Evolutionary conservation across 1,140 invertebrate species (phyloP).

Genomic region (Oedothorax gibbosus): DNA sequence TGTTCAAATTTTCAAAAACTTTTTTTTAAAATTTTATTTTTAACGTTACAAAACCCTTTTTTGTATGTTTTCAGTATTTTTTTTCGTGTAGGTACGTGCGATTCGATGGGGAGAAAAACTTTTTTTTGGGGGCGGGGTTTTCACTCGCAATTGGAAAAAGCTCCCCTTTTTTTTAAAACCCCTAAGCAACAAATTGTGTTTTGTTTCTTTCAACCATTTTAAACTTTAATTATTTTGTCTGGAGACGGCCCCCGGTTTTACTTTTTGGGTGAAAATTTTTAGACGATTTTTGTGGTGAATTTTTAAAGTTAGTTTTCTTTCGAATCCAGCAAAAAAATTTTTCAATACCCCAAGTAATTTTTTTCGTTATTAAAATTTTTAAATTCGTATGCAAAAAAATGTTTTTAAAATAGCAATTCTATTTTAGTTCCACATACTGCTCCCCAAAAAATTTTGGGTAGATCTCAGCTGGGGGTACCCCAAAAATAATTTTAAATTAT

Average conservation of each 20-base stretch:
- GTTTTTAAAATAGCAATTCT: conserved; percentile 19
- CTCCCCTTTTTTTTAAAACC: no score
- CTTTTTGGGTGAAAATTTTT: conserved; percentile 2
- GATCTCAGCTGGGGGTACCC: neutral
- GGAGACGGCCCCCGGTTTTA: neutral
- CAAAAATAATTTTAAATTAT: neutral
- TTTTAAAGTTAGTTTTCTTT: neutral
- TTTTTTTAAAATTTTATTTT: no score
- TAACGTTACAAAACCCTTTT: no score
- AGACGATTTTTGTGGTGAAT: neutral
- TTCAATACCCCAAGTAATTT: neutral
- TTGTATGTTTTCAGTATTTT: no score
- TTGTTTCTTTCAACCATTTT: no score
- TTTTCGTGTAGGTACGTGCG: no score
- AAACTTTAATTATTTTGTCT: neutral
- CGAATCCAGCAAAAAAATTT: neutral
- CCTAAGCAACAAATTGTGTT: no score
- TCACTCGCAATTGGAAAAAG: no score
- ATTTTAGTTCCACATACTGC: neutral
- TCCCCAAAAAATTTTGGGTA: neutral
- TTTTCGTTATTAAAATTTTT: neutral
- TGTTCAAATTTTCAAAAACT: no score
- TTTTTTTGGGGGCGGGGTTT: no score
- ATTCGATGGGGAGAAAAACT: no score
- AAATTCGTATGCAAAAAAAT: conserved; percentile 30